Conservation (phyloP, 2,888 invertebrate species). For the Dasysyrphus tricinctus region DNA sequence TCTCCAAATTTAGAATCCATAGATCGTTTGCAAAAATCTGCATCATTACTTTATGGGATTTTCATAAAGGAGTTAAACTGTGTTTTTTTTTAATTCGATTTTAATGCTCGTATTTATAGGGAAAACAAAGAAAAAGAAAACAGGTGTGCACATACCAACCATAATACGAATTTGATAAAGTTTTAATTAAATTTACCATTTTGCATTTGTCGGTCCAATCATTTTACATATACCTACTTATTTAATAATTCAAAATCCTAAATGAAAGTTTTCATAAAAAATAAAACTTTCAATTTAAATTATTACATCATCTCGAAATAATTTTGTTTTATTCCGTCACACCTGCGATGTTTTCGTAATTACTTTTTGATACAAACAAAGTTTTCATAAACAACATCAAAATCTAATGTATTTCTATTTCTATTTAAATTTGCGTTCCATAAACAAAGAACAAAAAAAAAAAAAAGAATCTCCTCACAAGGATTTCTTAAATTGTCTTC, state of each 20-base stretch:
- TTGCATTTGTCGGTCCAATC: not conserved
- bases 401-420: not conserved
- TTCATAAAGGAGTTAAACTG: no score
- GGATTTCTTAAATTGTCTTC: slow-evolving; percentile 9
- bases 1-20: no score
- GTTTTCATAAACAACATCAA: not conserved
- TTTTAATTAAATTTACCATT: not conserved
- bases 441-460: not conserved
- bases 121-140: no score
- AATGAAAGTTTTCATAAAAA: not conserved
- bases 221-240: not conserved
- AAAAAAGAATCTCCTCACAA: not conserved
- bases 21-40: no score
- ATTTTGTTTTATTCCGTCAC: slow-evolving; percentile 17
- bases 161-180: not conserved
- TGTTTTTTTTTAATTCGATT: not conserved
- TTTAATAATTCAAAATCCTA: not conserved
- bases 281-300: not conserved
- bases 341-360: slow-evolving; percentile 23
- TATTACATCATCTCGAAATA: slow-evolving; percentile 16
- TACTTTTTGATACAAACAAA: slow-evolving; percentile 25
- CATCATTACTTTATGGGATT: no score
- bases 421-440: not conserved
- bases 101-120: no score
- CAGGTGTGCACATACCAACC: no score